Base-by-base conservation (phyloP, 2,113 vertebrate genomes). In the Centropristis striata region DNA sequence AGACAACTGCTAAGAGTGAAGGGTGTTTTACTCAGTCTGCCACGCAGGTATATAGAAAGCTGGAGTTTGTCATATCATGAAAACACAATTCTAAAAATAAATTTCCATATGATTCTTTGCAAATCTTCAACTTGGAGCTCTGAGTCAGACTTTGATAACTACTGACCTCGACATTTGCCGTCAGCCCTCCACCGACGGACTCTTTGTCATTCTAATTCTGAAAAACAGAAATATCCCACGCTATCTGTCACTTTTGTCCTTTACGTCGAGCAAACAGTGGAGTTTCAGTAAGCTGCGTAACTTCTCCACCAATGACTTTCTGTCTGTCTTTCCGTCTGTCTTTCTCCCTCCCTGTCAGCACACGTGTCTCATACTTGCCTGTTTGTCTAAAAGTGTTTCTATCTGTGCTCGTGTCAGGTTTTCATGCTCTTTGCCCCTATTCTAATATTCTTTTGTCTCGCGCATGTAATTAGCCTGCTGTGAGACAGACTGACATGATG, bases 161-260 rank as follows among this genome's bases (percentile, higher is more conserved):
- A 51, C 76, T 91, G 88, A 82, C 90, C 85, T 71, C 78, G 67
- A 81, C 78, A 25, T 78, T 84, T 83, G 61, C 84, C 63, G 41
- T 21, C 88, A 84, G 75, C 57, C 53, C 69, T 75, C 51, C 44
- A 7, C 59, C 44, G 57, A 74, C 36, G 47, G 47, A 77, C 65
- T 81, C 74, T 84, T 83, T 81, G 59, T 66, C 71, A 58, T 71
- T 64, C 73, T 49, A 57, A 72, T 82, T 84, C 69, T 51, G 71
- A 78, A 83, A 32, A 87, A 74, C 71, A 72, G 9, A 36, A 49
- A 73, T 53, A 83, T 75, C 88, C 86, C 86, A 89, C 86, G 80
- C 88, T 81, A 61, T 72, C 77, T 90, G 83, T 89, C 85, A 86
- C 80, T 51, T 66, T 73, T 80, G 88, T 89, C 80, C 82, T 82